A percentile compares a stretch with the other conserved stretches of the same genome.
Evolutionary conservation across 1,140 invertebrate genomes (phyloP).

Genomic region (Meloidogyne hapla): DNA sequence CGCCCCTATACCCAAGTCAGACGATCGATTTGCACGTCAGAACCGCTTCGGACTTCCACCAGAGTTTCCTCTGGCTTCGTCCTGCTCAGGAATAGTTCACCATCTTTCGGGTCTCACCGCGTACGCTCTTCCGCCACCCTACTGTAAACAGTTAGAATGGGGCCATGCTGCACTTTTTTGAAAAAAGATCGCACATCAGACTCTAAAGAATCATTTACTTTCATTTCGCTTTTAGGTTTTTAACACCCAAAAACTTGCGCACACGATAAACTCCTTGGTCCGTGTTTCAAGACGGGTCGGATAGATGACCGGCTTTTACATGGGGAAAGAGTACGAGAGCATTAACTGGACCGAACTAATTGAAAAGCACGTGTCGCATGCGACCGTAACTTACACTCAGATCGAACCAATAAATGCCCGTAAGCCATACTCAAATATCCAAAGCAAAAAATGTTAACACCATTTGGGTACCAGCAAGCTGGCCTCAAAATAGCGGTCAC

Average conservation of each 20-base stretch:
- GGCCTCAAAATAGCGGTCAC: slow-evolving; percentile 25
- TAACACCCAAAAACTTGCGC: slow-evolving; percentile 74
- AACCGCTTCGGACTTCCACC: slow-evolving; percentile 81
- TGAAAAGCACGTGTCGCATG: slow-evolving; percentile 37
- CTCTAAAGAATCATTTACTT: slow-evolving; percentile 67
- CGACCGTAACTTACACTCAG: slow-evolving; percentile 34
- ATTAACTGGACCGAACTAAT: slow-evolving; percentile 19
- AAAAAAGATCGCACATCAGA: slow-evolving; percentile 53
- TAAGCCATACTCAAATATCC: slow-evolving; percentile 4
- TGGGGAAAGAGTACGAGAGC: slow-evolving; percentile 20
- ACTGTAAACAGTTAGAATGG: slow-evolving; percentile 56
- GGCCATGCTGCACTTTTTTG: slow-evolving; percentile 52
- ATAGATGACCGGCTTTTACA: slow-evolving; percentile 65
- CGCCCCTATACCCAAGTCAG: slow-evolving; percentile 83
- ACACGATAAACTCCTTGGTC: slow-evolving; percentile 85
- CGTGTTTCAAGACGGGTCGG: slow-evolving; percentile 87
- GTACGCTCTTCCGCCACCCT: slow-evolving; percentile 74
- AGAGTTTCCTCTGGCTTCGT: slow-evolving; percentile 83
- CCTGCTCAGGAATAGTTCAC: slow-evolving; percentile 83
- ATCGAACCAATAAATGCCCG: slow-evolving; percentile 28
- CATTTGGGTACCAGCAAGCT: slow-evolving; percentile 27
- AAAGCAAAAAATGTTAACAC: slow-evolving; percentile 32
- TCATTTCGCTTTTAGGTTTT: slow-evolving; percentile 73
- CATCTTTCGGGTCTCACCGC: slow-evolving; percentile 82
- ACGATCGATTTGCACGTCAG: slow-evolving; percentile 89